Percentiles rank a stretch among this genome's conserved stretches.
These are phyloP conservation scores for Oceanodroma leucorhoa DNA, from an alignment of 2,797 vertebrate species.

Conservation along the genomic window DNA sequence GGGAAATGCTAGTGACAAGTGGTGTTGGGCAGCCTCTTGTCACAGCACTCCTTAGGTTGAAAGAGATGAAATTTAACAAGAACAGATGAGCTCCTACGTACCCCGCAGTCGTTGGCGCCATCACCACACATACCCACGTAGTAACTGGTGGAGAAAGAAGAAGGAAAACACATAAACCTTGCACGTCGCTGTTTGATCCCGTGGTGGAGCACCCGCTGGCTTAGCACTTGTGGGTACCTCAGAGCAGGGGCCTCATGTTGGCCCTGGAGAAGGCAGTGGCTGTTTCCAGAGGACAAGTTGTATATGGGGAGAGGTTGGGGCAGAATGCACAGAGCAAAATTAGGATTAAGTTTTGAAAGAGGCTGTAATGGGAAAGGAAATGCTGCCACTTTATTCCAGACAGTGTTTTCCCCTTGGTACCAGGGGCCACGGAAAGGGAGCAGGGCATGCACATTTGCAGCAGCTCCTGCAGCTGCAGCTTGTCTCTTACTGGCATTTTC, in stretches of 20 bases:
- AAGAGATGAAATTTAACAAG: not conserved
- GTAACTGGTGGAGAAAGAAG: conserved; percentile 58
- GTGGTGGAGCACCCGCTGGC: not conserved
- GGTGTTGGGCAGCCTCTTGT: not conserved
- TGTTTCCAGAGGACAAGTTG: not conserved
- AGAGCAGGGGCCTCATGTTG: not conserved
- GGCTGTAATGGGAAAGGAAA: not conserved
- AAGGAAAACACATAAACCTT: not conserved
- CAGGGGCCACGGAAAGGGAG: not conserved
- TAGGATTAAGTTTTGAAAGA: not conserved
- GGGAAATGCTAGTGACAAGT: not conserved
- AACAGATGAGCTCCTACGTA: not conserved
- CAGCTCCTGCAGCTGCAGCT: not conserved
- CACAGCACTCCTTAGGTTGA: not conserved
- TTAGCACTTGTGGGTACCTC: not conserved
- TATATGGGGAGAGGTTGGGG: not conserved
- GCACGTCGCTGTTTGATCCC: not conserved
- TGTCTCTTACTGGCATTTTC: not conserved
- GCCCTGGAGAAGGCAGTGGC: not conserved
- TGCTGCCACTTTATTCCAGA: not conserved
- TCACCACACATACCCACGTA: conserved; percentile 77
- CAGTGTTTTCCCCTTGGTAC: not conserved
- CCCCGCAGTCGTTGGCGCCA: conserved; percentile 76
- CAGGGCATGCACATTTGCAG: not conserved
- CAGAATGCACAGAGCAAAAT: not conserved